Evolutionary conservation across 2,888 invertebrate species (phyloP).

Genomic region (Sarcophaga rosellei): DNA sequence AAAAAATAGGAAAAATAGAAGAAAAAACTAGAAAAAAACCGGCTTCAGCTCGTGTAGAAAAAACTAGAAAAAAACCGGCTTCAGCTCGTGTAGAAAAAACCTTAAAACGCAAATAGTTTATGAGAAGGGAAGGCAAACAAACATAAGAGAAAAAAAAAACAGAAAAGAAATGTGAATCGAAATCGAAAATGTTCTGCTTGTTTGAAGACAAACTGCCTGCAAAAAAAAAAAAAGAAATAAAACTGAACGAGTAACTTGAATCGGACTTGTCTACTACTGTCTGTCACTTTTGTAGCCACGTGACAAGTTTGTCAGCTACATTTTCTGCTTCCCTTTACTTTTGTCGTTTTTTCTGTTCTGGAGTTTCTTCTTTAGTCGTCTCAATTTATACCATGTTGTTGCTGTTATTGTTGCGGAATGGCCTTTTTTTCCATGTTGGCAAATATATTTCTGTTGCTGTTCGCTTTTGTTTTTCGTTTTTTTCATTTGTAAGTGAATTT

Average conservation of each 20-base stretch:
- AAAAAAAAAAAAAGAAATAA: not conserved
- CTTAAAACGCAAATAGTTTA: conserved; percentile 42
- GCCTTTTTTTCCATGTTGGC: conserved; percentile 26
- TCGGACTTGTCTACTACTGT: conserved; percentile 64
- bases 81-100: conserved; percentile 8
- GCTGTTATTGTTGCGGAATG: conserved; percentile 45
- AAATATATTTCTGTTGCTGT: conserved; percentile 44
- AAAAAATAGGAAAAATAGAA: not conserved
- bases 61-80: conserved; percentile 2
- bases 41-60: not conserved
- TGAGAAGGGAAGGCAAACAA: too few species aligned
- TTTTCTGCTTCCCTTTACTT: conserved; percentile 34
- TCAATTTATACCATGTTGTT: conserved; percentile 11
- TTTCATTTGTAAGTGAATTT: not conserved
- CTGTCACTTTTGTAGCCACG: conserved; percentile 67
- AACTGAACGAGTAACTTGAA: conserved; percentile 46
- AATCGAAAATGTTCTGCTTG: conserved; percentile 52
- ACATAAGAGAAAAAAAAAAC: not conserved
- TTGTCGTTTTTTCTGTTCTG: not conserved
- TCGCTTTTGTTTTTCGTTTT: conserved; percentile 14
- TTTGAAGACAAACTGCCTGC: conserved; percentile 33
- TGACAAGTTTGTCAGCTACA: conserved; percentile 67
- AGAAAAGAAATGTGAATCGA: not conserved
- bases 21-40: not conserved
- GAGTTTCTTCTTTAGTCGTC: not conserved